These are phyloP conservation scores for Bergia sp. DNA, from an alignment of 92 coral and sea anemone species.

Conservation along the genomic window DNA sequence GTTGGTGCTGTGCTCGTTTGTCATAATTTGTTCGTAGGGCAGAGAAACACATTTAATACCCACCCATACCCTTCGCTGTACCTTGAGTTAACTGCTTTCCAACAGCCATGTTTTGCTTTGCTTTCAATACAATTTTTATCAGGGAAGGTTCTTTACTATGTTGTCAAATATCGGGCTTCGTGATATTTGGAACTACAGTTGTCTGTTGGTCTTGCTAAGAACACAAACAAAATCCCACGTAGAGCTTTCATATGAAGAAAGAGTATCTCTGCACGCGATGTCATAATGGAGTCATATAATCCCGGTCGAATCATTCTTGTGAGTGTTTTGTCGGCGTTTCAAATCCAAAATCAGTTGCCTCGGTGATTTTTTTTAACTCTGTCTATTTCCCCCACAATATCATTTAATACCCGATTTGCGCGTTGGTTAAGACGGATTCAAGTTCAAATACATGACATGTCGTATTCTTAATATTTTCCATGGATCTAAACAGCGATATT, in stretches of 20 bases:
- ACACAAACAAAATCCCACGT: neutral
- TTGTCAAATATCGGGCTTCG: neutral
- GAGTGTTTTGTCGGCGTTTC: neutral
- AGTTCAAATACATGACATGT: neutral
- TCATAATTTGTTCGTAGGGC: constrained; percentile 8
- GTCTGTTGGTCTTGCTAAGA: neutral
- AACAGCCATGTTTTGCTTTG: neutral
- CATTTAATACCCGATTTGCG: neutral
- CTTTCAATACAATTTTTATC: neutral
- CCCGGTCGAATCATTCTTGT: neutral
- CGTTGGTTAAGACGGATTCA: neutral
- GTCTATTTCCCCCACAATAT: neutral
- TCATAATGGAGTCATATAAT: neutral
- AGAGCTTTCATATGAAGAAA: neutral
- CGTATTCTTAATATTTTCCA: neutral
- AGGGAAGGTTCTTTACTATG: neutral
- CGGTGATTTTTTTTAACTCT: neutral
- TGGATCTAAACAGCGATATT: neutral
- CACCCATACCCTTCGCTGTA: neutral
- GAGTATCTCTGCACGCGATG: constrained; percentile 16
- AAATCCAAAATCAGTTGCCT: neutral
- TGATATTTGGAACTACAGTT: neutral
- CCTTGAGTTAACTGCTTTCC: neutral
- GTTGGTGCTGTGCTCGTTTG: neutral
- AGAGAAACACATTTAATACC: neutral